A percentile compares a stretch with the other conserved stretches of the same genome.
phyloP scores from a whole-genome alignment of 2,113 vertebrate genomes.

The Mobula birostris region DNA sequence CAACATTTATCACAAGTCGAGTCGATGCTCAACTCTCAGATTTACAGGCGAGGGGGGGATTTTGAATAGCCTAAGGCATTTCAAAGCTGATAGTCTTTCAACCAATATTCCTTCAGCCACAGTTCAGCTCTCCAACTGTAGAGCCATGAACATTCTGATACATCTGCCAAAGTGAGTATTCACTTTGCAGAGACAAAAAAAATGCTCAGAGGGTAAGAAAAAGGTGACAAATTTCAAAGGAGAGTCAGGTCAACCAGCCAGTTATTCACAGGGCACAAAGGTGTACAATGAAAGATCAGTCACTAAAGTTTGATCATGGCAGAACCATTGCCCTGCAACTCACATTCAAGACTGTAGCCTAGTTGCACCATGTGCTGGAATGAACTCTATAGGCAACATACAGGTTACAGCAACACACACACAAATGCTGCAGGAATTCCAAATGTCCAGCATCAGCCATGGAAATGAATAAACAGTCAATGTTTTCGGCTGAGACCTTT shows the following conservation, averaged over 20 bases:
- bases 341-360: neutral
- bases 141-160: neutral
- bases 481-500: too few relatives aligned
- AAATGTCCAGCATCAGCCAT: too few relatives aligned
- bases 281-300: neutral
- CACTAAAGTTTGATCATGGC: neutral
- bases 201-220: neutral
- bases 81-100: neutral
- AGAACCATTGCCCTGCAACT: neutral
- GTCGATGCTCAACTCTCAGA: neutral
- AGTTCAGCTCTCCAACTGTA: neutral
- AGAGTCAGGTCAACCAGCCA: neutral
- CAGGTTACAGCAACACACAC: neutral
- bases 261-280: neutral
- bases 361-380: neutral
- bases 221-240: too few relatives aligned
- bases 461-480: too few relatives aligned
- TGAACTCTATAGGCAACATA: neutral
- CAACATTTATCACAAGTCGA: neutral
- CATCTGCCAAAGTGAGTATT: neutral
- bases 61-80: neutral
- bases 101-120: neutral
- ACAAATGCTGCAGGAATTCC: too few relatives aligned
- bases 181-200: neutral
- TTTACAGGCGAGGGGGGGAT: too few relatives aligned